These are phyloP conservation scores for Pardosa pseudoannulata DNA, from an alignment of 2,888 invertebrate genomes.

Conservation along the genomic window DNA sequence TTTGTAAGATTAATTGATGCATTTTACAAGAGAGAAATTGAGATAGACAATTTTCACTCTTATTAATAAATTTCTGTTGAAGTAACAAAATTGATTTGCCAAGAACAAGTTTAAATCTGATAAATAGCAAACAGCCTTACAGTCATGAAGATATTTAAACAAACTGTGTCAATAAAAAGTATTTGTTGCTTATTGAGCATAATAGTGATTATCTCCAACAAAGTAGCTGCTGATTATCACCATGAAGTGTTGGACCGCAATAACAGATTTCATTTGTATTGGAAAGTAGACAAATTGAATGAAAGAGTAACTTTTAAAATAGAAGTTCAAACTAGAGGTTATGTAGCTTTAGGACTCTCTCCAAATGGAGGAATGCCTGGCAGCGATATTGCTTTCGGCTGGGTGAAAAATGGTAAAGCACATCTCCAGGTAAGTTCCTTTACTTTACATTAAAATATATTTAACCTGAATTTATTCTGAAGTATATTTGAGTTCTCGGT, in stretches of 20 bases:
- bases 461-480: too few species aligned
- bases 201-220: not conserved
- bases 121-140: too few species aligned
- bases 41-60: too few species aligned
- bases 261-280: constrained; percentile 51
- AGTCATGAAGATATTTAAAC: too few species aligned
- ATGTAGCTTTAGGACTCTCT: constrained; percentile 91
- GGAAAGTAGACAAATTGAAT: constrained; percentile 80
- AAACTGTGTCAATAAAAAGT: too few species aligned
- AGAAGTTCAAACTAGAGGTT: constrained; percentile 89
- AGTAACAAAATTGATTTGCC: too few species aligned
- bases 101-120: too few species aligned
- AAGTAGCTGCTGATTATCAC: constrained; percentile 31
- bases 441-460: too few species aligned
- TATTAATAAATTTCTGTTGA: too few species aligned
- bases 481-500: too few species aligned
- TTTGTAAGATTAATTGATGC: too few species aligned
- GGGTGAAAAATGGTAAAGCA: constrained; percentile 84
- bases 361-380: constrained; percentile 87
- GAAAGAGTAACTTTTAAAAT: constrained; percentile 85
- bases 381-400: constrained; percentile 91
- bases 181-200: not conserved
- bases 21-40: too few species aligned
- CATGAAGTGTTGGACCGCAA: constrained; percentile 51
- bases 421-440: constrained; percentile 72